Conservation (phyloP, 1,140 invertebrate species). For the Apis cerana region DNA sequence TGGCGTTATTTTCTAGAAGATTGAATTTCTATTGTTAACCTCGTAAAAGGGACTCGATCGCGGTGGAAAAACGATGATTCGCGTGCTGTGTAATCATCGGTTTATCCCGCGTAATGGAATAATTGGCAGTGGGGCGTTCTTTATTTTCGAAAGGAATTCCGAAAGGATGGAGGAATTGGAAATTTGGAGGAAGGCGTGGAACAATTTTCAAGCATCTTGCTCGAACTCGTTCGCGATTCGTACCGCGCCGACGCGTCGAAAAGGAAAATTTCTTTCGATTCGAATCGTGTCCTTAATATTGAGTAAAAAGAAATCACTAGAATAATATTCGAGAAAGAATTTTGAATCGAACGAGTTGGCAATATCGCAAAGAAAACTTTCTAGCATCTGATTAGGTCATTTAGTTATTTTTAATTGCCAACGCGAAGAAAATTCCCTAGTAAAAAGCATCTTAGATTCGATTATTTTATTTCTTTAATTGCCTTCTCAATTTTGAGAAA, state of each 20-base stretch:
- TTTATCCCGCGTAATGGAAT: constrained; percentile 3
- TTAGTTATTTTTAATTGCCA: too few species aligned
- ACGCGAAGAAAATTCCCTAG: too few species aligned
- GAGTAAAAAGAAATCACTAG: too few species aligned
- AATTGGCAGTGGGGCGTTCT: background rate
- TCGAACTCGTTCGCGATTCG: background rate
- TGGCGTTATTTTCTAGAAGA: background rate
- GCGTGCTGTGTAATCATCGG: background rate
- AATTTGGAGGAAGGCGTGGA: background rate
- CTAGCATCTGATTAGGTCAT: too few species aligned
- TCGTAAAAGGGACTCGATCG: background rate
- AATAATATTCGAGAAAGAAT: too few species aligned
- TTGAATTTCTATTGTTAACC: constrained; percentile 26
- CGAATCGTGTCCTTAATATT: background rate
- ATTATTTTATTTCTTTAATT: too few species aligned
- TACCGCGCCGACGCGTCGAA: background rate
- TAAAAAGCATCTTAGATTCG: too few species aligned
- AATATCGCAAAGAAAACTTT: background rate
- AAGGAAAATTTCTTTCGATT: background rate
- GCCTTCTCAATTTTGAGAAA: too few species aligned
- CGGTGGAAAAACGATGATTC: background rate
- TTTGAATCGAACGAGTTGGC: background rate
- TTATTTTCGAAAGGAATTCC: background rate
- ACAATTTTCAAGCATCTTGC: background rate
- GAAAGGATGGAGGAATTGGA: background rate